A percentile compares a stretch with the other conserved stretches of the same genome.
These are phyloP conservation scores for Arvicanthis niloticus DNA, from an alignment of 2,113 vertebrate genomes.

Conservation along the genomic window DNA sequence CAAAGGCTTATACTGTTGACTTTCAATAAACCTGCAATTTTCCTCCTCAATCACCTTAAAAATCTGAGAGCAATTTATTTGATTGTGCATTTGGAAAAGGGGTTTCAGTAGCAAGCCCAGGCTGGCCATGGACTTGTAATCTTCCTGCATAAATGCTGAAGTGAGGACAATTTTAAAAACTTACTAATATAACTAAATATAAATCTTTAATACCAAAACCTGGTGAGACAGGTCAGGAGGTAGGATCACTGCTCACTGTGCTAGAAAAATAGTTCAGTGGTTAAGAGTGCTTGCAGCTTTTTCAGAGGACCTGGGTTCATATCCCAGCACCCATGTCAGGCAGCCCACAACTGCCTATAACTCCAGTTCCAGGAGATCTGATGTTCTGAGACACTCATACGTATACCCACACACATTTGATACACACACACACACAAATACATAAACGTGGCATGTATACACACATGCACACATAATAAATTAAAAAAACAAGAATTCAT, in stretches of 20 bases:
- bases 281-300: background rate
- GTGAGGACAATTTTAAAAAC: slow-evolving; percentile 18
- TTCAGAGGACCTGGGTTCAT: background rate
- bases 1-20: background rate
- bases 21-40: background rate
- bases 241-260: background rate
- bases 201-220: background rate
- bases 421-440: background rate
- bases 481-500: background rate
- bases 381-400: background rate
- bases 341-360: background rate
- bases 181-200: background rate
- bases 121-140: background rate
- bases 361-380: background rate
- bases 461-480: background rate
- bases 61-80: background rate
- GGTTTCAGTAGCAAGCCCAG: background rate
- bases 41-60: background rate
- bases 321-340: background rate
- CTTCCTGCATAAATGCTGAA: background rate
- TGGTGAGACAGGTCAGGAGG: background rate
- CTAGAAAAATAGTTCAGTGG: background rate
- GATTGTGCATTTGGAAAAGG: background rate
- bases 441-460: background rate
- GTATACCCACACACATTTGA: background rate